Evolutionary conservation across 1,140 invertebrate genomes (phyloP).

Genomic region (Forficula auricularia): DNA sequence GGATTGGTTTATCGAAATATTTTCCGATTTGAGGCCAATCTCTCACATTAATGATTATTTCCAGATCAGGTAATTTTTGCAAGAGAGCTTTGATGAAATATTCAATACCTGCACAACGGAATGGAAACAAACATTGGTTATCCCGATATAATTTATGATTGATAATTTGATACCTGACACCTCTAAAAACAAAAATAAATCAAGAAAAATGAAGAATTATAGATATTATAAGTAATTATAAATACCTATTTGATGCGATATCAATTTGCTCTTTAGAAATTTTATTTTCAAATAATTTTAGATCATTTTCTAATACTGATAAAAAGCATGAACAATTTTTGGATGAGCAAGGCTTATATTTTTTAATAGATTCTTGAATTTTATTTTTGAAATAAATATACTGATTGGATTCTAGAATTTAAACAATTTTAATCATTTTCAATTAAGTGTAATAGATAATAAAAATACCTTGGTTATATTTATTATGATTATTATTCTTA

Average conservation of each 20-base stretch:
- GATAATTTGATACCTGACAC: slow-evolving; percentile 74
- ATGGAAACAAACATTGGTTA: slow-evolving; percentile 74
- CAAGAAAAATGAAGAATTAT: slow-evolving; percentile 7
- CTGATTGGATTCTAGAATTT: neutral
- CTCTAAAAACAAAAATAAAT: slow-evolving; percentile 27
- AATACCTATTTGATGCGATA: slow-evolving; percentile 34
- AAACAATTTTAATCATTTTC: no score
- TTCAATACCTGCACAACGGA: slow-evolving; percentile 78
- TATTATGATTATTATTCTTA: no score
- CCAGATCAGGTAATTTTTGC: slow-evolving; percentile 56
- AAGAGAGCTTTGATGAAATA: slow-evolving; percentile 55
- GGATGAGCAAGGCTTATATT: slow-evolving; percentile 1
- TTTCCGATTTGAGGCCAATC: slow-evolving; percentile 78
- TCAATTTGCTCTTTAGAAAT: slow-evolving; percentile 48
- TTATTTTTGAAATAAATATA: neutral
- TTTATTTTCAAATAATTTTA: slow-evolving; percentile 47
- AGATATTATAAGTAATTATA: slow-evolving; percentile 11
- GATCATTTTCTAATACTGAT: slow-evolving; percentile 45
- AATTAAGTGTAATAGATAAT: no score
- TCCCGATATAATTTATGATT: slow-evolving; percentile 64
- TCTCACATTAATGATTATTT: slow-evolving; percentile 73
- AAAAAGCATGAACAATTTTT: slow-evolving; percentile 32
- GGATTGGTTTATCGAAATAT: slow-evolving; percentile 41
- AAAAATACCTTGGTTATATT: no score
- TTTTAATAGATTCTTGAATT: neutral